Base-by-base conservation (phyloP, 2,797 vertebrate genomes). In the Spizella passerina region DNA sequence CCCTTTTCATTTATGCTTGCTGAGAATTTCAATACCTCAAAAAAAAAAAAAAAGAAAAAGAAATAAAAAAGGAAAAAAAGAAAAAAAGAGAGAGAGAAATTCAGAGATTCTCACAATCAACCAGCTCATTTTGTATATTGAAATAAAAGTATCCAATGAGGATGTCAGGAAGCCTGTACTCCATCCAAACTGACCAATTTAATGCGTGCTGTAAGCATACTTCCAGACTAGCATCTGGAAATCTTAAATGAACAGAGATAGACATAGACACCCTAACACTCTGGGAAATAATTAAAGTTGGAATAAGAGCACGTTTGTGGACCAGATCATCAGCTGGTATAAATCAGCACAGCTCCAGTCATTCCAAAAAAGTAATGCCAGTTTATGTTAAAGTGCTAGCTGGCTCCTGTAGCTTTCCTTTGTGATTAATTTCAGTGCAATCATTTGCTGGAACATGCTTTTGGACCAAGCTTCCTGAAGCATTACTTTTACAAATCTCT, bases 201-300 rank as follows among this genome's bases (percentile, higher is more conserved):
- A 96, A 90, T 86, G 66, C 34, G 44, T 86, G 61, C 39, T 80
- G 8, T 81, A 92, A 95, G 46, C 52, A 32, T 83, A 70, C 69
- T 93, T 95, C 80, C 89, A 94, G 91, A 91, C 84, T 66, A 91
- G 65, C 94, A 94, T 94, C 95, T 96, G 94, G 94, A 97, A 97
- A 94, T 60, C 66, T 93, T 91, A 93, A 87, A 93, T 66, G 82
- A 96, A 49, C 60, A 81, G 83, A 95, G 93, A 93, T 95, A 96
- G 92, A 68, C 60, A 69, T 47, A 89, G 88, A 94, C 82, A 96
- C 61, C 44, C 84, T 91, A 86, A 81, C 26, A 52, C 76, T 87
- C 82, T 92, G 93, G 55, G 76, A 96, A 94, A 91, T 79, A 95
- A 88, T 89, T 92, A 76, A 87, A 93, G 53, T 29, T 92, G 91